Evolutionary conservation across 2,888 invertebrate species (phyloP), one percentile per base, ranked within the genome.

Genomic region (Elysia crispata): DNA sequence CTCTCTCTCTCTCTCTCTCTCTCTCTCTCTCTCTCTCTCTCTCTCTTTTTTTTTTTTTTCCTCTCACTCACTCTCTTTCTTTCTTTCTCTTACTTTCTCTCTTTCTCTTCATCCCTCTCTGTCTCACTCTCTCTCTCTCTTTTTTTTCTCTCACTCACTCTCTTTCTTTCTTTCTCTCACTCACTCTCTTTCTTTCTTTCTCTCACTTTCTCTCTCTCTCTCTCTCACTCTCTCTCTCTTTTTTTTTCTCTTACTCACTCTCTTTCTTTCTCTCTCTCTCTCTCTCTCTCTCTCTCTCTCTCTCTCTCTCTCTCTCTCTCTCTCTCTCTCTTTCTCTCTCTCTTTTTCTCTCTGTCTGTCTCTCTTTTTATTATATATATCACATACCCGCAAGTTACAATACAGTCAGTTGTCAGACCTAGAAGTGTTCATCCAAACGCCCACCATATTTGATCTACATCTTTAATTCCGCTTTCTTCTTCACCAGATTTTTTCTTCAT

Each of bases 281-380:
- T 66, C 67, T 66, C 67, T 66, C 67, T 23, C 67, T 66, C 67
- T 66, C 67, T 66, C 23, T 66, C 67, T 66, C 23, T 66, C 67
- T 66, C 23, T 66, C 67, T 66, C 23, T 66, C 67, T 66, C 23
- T 66, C 67, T 66, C 23, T 66, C 67, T 66, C 23, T 66, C 67
- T 66, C 67, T 66, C 67, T 66, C 67, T 66, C 67, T 66, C 67
- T 66, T 28, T 66, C 67, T 66, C 23, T 66, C 67, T 66, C 67
- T 66, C 67, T 66, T 28, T 66, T 28, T 66, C 67, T 66, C 23
- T 66, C 67, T 66, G 6, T 66, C 30, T 66, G 5, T 66, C 67
- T 66, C 67, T 66, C 67, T 66, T 28, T 66, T 30, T 66, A 23
- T 66, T 6, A 8, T 18, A 18, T 25, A 18, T 54, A 18, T 18